Conservation (phyloP, 2,797 vertebrate genomes). For the Sibirionetta formosa region DNA sequence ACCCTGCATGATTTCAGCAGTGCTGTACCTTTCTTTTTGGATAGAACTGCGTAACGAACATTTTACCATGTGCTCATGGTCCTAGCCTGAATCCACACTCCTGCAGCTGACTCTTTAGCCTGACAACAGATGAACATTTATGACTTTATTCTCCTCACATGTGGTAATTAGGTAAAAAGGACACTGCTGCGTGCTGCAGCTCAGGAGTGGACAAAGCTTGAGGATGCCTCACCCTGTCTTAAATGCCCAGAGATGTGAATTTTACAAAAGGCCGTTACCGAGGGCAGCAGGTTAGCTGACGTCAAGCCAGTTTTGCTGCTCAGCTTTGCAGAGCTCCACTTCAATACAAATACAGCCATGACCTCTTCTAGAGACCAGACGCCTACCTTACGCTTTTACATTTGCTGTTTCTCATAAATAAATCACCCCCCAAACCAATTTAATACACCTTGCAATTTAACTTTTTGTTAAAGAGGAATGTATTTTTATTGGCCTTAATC, state of each 20-base stretch:
- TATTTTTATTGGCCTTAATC: background rate
- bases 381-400: background rate
- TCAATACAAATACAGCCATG: accelerated
- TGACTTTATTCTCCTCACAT: accelerated
- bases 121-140: accelerated
- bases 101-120: background rate
- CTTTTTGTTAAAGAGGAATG: accelerated
- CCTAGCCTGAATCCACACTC: accelerated
- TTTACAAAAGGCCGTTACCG: accelerated
- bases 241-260: background rate
- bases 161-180: accelerated
- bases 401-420: background rate
- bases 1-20: accelerated
- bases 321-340: background rate
- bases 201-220: accelerated
- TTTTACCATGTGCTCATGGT: accelerated
- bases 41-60: background rate
- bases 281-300: background rate
- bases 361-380: background rate
- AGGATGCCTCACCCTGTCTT: accelerated
- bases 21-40: background rate
- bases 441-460: background rate
- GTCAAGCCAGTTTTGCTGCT: accelerated
- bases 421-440: background rate
- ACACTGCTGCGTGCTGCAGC: accelerated